phyloP scores from a whole-genome alignment of 2,113 vertebrate species.

The Calyptomena viridis region DNA sequence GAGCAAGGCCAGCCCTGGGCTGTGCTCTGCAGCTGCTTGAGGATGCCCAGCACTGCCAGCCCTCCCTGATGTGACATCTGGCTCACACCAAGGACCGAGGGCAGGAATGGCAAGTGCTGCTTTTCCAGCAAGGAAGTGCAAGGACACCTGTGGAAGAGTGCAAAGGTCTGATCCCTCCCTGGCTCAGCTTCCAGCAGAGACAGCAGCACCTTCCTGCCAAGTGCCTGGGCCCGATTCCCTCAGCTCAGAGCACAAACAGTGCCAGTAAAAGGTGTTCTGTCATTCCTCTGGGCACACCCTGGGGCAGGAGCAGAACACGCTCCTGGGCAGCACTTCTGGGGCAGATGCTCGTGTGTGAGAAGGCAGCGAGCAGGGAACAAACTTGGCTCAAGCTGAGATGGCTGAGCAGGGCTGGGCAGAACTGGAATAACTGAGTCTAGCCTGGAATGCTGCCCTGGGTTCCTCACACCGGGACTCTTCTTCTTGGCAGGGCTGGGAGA shows the following conservation, averaged over 20 bases:
- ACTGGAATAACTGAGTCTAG: neutral
- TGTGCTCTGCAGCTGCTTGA: neutral
- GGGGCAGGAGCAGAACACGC: neutral
- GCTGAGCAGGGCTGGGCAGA: neutral
- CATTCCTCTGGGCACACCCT: neutral
- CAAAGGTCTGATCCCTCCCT: constrained; percentile 14
- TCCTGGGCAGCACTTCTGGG: neutral
- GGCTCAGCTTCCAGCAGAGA: neutral
- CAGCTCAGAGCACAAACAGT: neutral
- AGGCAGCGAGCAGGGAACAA: neutral
- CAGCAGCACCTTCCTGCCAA: neutral
- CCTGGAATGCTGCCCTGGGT: neutral
- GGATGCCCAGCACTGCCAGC: neutral
- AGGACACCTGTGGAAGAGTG: neutral
- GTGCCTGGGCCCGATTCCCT: neutral
- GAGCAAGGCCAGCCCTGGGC: neutral
- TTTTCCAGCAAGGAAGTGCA: neutral
- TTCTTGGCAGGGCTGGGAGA: neutral
- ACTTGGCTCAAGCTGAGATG: neutral
- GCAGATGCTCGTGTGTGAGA: neutral
- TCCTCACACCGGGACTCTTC: neutral
- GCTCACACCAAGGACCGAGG: neutral
- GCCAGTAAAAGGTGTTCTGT: neutral
- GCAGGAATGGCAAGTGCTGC: neutral
- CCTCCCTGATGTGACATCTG: neutral